A percentile compares a stretch with the other conserved stretches of the same genome.
These are phyloP conservation scores for Heliconius cydno DNA, from an alignment of 2,888 invertebrate genomes.

Conservation along the genomic window DNA sequence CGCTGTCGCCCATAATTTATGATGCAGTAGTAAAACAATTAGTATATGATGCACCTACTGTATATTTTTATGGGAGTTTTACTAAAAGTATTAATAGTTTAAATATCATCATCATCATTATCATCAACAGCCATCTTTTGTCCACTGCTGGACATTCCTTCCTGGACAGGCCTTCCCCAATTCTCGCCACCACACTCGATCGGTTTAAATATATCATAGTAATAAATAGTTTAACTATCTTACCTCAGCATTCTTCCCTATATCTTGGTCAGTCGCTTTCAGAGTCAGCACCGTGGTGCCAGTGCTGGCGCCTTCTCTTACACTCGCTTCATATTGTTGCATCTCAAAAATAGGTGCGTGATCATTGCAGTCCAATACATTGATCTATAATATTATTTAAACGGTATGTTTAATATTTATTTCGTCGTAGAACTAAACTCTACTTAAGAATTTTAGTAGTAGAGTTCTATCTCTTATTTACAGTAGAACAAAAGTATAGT, in stretches of 20 bases:
- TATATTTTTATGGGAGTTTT: neutral
- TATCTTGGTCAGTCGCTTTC: slow-evolving; percentile 95
- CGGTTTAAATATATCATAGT: neutral
- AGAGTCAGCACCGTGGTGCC: slow-evolving; percentile 95
- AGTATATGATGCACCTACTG: neutral
- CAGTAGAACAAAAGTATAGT: no score
- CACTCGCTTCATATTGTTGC: slow-evolving; percentile 93
- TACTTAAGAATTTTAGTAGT: no score
- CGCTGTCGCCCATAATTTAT: slow-evolving; percentile 19
- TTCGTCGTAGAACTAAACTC: neutral
- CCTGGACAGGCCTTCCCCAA: no score
- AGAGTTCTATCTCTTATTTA: no score
- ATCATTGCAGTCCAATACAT: slow-evolving; percentile 97
- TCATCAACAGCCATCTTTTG: no score
- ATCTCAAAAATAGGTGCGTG: slow-evolving; percentile 97
- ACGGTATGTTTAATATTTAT: neutral
- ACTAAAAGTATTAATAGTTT: neutral
- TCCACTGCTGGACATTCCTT: no score
- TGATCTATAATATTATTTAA: slow-evolving; percentile 81
- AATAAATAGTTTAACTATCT: neutral
- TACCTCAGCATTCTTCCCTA: slow-evolving; percentile 94
- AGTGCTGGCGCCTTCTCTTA: slow-evolving; percentile 94
- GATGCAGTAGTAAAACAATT: slow-evolving; percentile 22
- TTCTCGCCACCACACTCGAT: no score
- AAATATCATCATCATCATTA: no score